A percentile compares a stretch with the other conserved stretches of the same genome.
Evolutionary conservation across 2,113 vertebrate genomes (phyloP).

Genomic region (Anolis carolinensis): DNA sequence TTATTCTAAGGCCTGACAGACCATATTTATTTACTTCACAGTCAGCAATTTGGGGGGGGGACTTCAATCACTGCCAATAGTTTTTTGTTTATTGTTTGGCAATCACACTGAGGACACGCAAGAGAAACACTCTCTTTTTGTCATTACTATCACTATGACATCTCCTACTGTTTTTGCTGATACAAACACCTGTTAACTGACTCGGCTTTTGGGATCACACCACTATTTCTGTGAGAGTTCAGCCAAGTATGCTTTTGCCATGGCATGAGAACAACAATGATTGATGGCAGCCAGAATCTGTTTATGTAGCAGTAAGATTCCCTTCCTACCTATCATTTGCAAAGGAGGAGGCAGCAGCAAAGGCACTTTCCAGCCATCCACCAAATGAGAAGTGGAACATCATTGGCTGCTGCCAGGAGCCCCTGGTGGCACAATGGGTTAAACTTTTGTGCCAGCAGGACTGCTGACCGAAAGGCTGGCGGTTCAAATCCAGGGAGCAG

Average conservation of each 20-base stretch:
- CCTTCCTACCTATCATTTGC: neutral
- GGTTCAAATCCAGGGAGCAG: no score
- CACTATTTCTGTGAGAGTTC: neutral
- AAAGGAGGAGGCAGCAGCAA: neutral
- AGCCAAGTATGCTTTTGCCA: neutral
- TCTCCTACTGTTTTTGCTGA: neutral
- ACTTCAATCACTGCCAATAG: neutral
- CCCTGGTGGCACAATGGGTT: no score
- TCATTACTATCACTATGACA: neutral
- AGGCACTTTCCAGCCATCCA: neutral
- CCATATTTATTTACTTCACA: conserved; percentile 38
- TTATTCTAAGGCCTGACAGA: conserved; percentile 5
- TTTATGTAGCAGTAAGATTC: neutral
- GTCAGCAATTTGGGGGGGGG: neutral
- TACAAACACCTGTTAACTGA: neutral
- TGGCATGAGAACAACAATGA: neutral
- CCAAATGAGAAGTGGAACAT: neutral
- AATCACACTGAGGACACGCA: conserved; percentile 3
- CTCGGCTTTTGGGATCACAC: neutral
- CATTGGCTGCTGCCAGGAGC: no score
- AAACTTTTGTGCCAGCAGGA: no score
- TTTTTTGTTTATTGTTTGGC: conserved; percentile 23
- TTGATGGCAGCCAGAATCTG: neutral
- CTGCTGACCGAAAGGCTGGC: no score
- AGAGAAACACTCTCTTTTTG: neutral